Percentiles rank a stretch among this genome's conserved stretches.
Evolutionary conservation across 37 sponge, comb jelly and placozoan genomes (phyloP).

Genomic region (Spongilla lacustris): DNA sequence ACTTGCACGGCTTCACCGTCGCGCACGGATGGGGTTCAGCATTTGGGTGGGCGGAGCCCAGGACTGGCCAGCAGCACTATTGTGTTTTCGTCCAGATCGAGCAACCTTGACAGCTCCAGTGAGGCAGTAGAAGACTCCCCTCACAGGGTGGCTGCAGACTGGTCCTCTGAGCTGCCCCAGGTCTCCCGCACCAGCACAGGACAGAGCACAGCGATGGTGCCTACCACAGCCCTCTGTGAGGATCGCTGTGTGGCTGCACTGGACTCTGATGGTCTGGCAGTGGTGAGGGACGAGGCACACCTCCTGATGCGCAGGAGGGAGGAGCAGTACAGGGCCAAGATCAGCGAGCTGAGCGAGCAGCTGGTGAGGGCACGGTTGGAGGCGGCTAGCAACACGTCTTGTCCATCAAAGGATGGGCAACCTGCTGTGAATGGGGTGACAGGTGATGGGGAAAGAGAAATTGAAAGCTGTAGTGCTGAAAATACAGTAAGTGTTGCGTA

Average conservation of each 20-base stretch:
- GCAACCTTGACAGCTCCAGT: too few species aligned
- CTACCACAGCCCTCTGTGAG: too few species aligned
- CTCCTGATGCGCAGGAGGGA: conserved; percentile 17
- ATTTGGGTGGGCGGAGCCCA: too few species aligned
- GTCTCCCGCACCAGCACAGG: background rate
- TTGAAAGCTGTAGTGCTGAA: too few species aligned
- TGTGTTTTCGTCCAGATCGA: too few species aligned
- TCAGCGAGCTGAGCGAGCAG: conserved; percentile 1
- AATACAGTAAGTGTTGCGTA: too few species aligned
- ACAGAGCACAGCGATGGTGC: conserved; percentile 4
- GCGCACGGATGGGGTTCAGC: too few species aligned
- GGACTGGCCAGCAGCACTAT: too few species aligned
- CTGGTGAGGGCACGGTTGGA: conserved; percentile 1
- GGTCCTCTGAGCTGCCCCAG: background rate
- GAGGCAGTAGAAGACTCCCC: background rate
- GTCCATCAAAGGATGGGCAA: background rate
- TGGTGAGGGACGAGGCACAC: conserved; percentile 33
- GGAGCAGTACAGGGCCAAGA: background rate
- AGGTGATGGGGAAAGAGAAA: background rate
- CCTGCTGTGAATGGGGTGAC: background rate
- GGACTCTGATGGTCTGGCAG: conserved; percentile 59
- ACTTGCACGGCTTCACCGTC: too few species aligned
- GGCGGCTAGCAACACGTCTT: background rate
- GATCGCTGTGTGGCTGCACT: background rate
- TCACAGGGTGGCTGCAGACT: background rate